Percentiles rank a stretch among this genome's conserved stretches.
phyloP scores from a whole-genome alignment of 92 coral and sea anemone species.

The Phenganax marumi region DNA sequence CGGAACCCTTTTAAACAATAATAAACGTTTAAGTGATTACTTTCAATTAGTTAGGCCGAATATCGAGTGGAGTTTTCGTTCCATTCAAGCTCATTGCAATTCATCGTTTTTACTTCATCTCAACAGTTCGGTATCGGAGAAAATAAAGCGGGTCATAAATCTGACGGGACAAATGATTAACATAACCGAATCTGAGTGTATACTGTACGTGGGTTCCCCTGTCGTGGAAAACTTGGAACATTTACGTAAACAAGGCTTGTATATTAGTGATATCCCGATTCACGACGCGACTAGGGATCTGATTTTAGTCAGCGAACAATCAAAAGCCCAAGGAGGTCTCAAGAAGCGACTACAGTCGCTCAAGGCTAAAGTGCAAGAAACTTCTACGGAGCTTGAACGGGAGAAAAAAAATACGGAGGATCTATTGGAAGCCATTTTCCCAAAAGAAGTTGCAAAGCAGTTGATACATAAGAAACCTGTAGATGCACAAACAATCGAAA shows the following conservation, averaged over 20 bases:
- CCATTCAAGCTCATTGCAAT: constrained; percentile 69
- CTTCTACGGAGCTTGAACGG: constrained; percentile 68
- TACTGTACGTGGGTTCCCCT: constrained; percentile 80
- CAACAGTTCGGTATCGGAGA: constrained; percentile 46
- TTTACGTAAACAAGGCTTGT: constrained; percentile 73
- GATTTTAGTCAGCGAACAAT: constrained; percentile 82
- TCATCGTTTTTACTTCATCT: constrained; percentile 67
- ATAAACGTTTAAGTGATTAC: constrained; percentile 55
- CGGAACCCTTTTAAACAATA: constrained; percentile 52
- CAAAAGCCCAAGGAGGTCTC: constrained; percentile 78
- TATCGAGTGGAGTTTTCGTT: constrained; percentile 56
- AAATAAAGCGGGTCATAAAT: constrained; percentile 56
- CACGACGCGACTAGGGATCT: constrained; percentile 87
- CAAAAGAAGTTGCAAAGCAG: constrained; percentile 76
- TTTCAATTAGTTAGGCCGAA: constrained; percentile 69
- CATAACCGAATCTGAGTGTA: constrained; percentile 71
- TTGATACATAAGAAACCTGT: constrained; percentile 73
- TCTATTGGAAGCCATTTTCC: constrained; percentile 76
- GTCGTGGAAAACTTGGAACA: constrained; percentile 75
- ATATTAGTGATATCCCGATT: constrained; percentile 82
- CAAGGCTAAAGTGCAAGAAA: constrained; percentile 67
- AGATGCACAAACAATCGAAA: constrained; percentile 74
- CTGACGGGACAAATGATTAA: constrained; percentile 86
- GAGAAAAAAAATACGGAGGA: constrained; percentile 88
- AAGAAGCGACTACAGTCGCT: constrained; percentile 76